Evolutionary conservation across 1,140 invertebrate species (phyloP).

Genomic region (Chlorops oryzae): DNA sequence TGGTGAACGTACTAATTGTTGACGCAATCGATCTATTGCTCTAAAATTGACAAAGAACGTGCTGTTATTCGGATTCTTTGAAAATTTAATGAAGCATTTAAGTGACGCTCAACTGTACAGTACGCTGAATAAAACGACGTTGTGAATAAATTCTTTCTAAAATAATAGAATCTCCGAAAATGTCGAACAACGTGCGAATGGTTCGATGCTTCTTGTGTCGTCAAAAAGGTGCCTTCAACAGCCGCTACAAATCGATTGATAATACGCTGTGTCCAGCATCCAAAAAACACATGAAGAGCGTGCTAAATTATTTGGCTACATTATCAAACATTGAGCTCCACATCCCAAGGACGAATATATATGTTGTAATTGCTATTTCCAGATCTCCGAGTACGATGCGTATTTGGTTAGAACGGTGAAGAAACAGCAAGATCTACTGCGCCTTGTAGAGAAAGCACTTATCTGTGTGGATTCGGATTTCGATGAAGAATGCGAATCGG

Average conservation of each 20-base stretch:
- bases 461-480: constrained; percentile 11
- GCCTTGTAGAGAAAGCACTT: constrained; percentile 12
- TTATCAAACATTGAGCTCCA: constrained; percentile 10
- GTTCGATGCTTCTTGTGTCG: constrained; percentile 16
- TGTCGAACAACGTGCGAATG: too few species aligned
- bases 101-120: too few species aligned
- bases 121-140: too few species aligned
- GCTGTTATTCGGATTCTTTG: too few species aligned
- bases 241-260: constrained; percentile 3
- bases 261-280: constrained; percentile 9
- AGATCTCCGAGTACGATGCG: constrained; percentile 13
- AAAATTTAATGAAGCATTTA: too few species aligned
- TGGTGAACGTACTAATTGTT: too few species aligned
- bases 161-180: too few species aligned
- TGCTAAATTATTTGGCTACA: constrained; percentile 9
- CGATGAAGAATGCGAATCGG: constrained; percentile 9
- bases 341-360: constrained; percentile 4
- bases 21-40: too few species aligned
- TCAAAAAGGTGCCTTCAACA: constrained; percentile 1
- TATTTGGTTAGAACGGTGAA: constrained; percentile 2
- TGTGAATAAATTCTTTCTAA: too few species aligned
- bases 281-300: constrained; percentile 11
- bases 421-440: constrained; percentile 7
- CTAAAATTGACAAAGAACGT: too few species aligned
- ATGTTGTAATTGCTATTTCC: constrained; percentile 11